Evolutionary conservation across 2,888 invertebrate genomes (phyloP), one percentile per base, ranked within the genome.

Genomic region (Graphium colonna): DNA sequence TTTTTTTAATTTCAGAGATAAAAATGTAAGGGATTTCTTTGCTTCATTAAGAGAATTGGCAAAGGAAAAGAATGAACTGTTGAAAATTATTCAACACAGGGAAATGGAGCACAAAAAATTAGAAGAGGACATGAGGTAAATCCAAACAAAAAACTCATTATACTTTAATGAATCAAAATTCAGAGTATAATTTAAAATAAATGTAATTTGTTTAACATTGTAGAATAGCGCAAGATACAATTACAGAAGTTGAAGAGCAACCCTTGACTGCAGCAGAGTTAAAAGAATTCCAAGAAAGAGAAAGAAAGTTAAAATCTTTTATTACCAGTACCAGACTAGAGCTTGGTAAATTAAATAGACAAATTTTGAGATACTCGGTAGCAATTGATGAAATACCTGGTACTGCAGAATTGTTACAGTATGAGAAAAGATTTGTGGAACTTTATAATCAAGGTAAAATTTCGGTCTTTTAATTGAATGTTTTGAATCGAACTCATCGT

Each of bases 391-490:
- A 97, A 69, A 94, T 98, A 52, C 99, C 99, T 0, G 95, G 96
- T 28, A 92, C 97, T 56, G 96, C 97, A 0, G 99, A 99, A 77
- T 86, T 99, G 50, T 92, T 96, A 49, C 99, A 99, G 75, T 99
- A 99, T 79, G 98, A 99, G 77, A 92, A 96, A 69, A 91, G 99
- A 65, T 99, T 99, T 79, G 92, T 98, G 68, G 99, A 99, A 85
- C 92, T 99, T 7, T 98, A 98, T 74, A 97, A 97, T 88, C 98
- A 96, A 93, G 95, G 95, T 95, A 64, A 51, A 17, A 21, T 21
- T 21, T 21, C n/a, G n/a, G n/a, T n/a, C n/a, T n/a, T n/a, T n/a
- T n/a, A n/a, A n/a, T n/a, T n/a, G n/a, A n/a, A n/a, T n/a, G n/a
- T n/a, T n/a, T n/a, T n/a, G n/a, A n/a, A n/a, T n/a, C n/a, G n/a